Percentiles rank a stretch among this genome's conserved stretches.
Evolutionary conservation across 2,113 vertebrate genomes (phyloP).

Genomic region (Turdus rufiventris): DNA sequence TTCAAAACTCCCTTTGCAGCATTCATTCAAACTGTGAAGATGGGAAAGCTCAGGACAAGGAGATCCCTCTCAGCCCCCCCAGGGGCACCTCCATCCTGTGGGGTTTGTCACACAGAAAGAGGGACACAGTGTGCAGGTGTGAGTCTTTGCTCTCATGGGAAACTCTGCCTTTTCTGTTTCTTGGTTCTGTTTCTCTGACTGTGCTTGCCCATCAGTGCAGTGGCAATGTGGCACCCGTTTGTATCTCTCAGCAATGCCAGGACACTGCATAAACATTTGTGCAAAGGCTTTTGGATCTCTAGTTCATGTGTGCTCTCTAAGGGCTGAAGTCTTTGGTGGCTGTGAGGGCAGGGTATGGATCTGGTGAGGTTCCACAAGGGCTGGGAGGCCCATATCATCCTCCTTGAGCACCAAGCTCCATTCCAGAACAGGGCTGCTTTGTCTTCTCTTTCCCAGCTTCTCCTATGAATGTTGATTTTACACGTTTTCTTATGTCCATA

Average conservation of each 20-base stretch:
- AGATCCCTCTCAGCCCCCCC: background rate
- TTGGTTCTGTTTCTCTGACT: background rate
- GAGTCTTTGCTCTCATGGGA: background rate
- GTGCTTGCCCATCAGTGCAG: background rate
- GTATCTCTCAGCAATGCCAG: background rate
- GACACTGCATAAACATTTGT: background rate
- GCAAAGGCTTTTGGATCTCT: background rate
- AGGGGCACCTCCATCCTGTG: background rate
- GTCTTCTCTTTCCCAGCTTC: background rate
- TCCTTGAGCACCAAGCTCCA: background rate
- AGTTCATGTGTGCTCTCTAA: background rate
- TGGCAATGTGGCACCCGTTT: rapidly evolving
- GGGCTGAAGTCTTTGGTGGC: background rate
- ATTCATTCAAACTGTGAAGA: background rate
- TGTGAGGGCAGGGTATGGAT: background rate
- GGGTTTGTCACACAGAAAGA: background rate
- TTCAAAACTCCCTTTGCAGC: background rate
- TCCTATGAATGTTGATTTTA: background rate
- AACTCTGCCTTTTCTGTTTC: background rate
- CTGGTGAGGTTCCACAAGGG: background rate
- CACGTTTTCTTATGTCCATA: background rate
- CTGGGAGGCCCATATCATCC: rapidly evolving
- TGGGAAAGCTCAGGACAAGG: background rate
- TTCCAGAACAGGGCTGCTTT: background rate
- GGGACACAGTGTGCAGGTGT: rapidly evolving